Base-by-base conservation (phyloP, 1,140 invertebrate genomes). In the Lanistes nyassanus region DNA sequence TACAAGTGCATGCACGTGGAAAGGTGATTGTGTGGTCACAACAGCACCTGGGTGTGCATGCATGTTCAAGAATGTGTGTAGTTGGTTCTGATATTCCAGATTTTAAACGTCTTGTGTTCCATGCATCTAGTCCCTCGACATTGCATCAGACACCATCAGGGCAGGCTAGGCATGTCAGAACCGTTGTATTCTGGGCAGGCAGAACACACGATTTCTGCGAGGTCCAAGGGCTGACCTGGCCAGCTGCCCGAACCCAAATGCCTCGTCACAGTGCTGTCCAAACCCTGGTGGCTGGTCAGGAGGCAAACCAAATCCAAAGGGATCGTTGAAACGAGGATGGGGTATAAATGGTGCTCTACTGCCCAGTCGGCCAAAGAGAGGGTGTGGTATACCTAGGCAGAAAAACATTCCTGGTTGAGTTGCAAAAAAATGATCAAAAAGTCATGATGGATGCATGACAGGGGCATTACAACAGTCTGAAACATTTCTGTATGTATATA, bases 351-450 rank as follows among this genome's bases (percentile, higher is more conserved):
- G 70, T 9, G 37, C 70, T 26, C 36, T 60, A 68, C 53, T 64
- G 21, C 6, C 29, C 0, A 37, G 36, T 11, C 26, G 64, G 3
- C 64, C 29, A 31, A n/a, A 34, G 23, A 77, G 42, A n/a, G 76
- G 76, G 29, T 77, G 53, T 3, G 31, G 68, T 29, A 77, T 69
- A 23, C 70, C 76, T 73, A 53, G 2, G 53, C 53, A 47, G 11
- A 31, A 58, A 58, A 55, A 16, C 2, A 47, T 47, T 9, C n/a
- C 42, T 19, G 29, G n/a, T 31, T 31, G 65, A 29, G 29, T 31
- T 67, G 4, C 0, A 31, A 67, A 36, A n/a, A 73, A 3, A 73
- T 23, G 11, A 42, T 5, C 13, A 60, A 51, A 74, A 0, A 19
- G 39, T 39, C 16, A 16, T 36, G n/a, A 2, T 64, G 37, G 55